phyloP scores from a whole-genome alignment of 2,797 vertebrate species.

The Peromyscus nudipes region DNA sequence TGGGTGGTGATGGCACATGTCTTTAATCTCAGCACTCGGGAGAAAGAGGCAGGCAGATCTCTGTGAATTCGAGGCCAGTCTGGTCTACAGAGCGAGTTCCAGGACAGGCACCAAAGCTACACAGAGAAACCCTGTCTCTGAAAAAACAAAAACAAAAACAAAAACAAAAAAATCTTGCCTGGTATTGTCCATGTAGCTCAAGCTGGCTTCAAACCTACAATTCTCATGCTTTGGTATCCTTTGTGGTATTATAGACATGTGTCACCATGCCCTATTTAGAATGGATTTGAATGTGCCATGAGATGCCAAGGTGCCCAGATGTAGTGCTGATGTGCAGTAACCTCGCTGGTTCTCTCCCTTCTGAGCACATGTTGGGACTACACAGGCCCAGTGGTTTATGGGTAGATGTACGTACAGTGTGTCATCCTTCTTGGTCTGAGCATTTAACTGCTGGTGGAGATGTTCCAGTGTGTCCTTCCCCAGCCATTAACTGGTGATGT shows the following conservation, averaged over 20 bases:
- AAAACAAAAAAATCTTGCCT: background rate
- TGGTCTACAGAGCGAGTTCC: too few relatives aligned
- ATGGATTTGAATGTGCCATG: background rate
- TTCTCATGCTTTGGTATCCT: background rate
- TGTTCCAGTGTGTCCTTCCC: background rate
- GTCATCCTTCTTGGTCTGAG: background rate
- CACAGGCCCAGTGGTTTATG: background rate
- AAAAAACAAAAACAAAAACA: too few relatives aligned
- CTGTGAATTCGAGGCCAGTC: too few relatives aligned
- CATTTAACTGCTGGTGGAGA: background rate
- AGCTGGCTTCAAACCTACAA: background rate
- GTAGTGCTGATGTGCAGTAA: background rate
- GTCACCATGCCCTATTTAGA: background rate
- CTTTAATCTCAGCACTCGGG: too few relatives aligned
- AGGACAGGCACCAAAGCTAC: too few relatives aligned
- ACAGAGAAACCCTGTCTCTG: too few relatives aligned
- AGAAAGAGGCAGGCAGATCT: too few relatives aligned
- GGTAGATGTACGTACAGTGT: background rate
- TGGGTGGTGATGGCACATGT: too few relatives aligned
- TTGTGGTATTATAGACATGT: too few relatives aligned
- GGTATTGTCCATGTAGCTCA: background rate
- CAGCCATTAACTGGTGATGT: background rate
- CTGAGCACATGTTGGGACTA: background rate
- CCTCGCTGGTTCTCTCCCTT: background rate
- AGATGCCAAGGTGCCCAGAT: background rate